A percentile compares a stretch with the other conserved stretches of the same genome.
These are phyloP conservation scores for Formicarius rufipectus DNA, from an alignment of 2,113 vertebrate genomes.

Conservation along the genomic window DNA sequence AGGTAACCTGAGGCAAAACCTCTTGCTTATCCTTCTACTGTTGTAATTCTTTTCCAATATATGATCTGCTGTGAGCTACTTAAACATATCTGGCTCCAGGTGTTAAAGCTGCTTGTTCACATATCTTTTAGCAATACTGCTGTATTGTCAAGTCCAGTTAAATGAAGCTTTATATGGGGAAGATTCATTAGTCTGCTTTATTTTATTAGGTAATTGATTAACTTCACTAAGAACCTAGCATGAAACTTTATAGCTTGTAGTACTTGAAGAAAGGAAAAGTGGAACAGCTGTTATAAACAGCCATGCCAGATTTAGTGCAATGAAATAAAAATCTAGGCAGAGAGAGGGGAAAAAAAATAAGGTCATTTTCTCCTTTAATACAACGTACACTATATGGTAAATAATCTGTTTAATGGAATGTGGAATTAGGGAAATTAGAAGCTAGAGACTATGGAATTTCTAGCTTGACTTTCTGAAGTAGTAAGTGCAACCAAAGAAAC, in stretches of 20 bases:
- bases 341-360: background rate
- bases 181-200: slow-evolving; percentile 36
- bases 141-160: background rate
- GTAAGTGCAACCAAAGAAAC: background rate
- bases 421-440: background rate
- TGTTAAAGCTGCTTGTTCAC: background rate
- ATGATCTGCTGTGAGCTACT: background rate
- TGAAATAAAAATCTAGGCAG: slow-evolving; percentile 25
- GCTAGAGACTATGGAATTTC: background rate
- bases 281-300: slow-evolving; percentile 53
- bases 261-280: slow-evolving; percentile 15
- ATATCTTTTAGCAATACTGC: background rate
- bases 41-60: slow-evolving; percentile 20
- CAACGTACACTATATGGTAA: background rate
- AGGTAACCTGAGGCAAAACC: slow-evolving; percentile 29
- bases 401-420: background rate
- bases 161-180: background rate
- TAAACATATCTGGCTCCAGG: background rate
- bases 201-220: slow-evolving; percentile 58
- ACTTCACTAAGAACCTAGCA: slow-evolving; percentile 3
- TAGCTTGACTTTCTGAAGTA: background rate
- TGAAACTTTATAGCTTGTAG: slow-evolving; percentile 43
- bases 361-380: background rate
- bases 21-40: background rate
- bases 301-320: slow-evolving; percentile 30